Evolutionary conservation across 2,888 invertebrate species (phyloP).

Genomic region (Plagodis pulveraria): DNA sequence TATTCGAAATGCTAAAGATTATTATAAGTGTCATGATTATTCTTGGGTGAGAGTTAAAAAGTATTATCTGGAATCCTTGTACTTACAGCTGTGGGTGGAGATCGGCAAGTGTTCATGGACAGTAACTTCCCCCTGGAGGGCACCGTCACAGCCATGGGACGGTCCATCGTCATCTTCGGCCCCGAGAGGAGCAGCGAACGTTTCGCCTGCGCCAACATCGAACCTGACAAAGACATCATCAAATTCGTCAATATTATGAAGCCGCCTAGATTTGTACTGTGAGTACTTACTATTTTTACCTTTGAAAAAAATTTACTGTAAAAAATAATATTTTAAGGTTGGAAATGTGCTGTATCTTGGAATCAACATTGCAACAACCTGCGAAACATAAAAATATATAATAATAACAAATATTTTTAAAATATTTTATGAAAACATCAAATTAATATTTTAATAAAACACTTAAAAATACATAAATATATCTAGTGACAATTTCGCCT

Average conservation of each 20-base stretch:
- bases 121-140: conserved; percentile 95
- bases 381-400: too few relatives aligned
- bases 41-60: too few relatives aligned
- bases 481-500: too few relatives aligned
- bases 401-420: too few relatives aligned
- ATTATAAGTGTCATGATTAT: too few relatives aligned
- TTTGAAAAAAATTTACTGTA: too few relatives aligned
- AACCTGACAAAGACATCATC: conserved; percentile 95
- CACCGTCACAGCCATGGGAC: conserved; percentile 90
- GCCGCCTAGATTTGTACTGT: conserved; percentile 95
- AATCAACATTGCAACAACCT: too few relatives aligned
- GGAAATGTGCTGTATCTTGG: too few relatives aligned
- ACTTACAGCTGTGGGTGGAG: conserved; percentile 88
- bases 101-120: conserved; percentile 92
- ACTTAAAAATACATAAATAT: too few relatives aligned
- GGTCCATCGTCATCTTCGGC: conserved; percentile 93
- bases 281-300: conserved; percentile 72
- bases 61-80: neutral
- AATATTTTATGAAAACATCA: too few relatives aligned
- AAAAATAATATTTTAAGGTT: neutral
- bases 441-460: too few relatives aligned
- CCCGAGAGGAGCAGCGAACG: conserved; percentile 89
- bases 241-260: conserved; percentile 95
- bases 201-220: conserved; percentile 96
- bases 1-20: too few relatives aligned